phyloP scores from a whole-genome alignment of 2,888 invertebrate genomes.

The Drosophila nr. fundita region DNA sequence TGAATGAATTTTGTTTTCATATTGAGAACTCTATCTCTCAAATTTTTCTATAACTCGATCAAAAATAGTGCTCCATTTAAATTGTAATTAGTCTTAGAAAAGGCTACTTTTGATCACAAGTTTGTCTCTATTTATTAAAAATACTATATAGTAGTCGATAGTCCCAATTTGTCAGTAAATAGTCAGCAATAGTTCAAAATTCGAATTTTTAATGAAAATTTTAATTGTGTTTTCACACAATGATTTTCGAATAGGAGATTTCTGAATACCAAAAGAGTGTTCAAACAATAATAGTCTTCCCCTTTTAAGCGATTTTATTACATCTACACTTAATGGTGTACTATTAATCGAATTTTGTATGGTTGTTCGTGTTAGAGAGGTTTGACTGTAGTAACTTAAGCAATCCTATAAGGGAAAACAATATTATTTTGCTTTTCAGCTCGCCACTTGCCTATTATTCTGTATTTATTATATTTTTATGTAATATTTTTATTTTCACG shows the following conservation, averaged over 20 bases:
- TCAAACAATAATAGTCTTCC: neutral
- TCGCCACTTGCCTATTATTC: slow-evolving; percentile 59
- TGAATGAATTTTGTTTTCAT: neutral
- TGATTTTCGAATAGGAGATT: neutral
- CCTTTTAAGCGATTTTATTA: neutral
- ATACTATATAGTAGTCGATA: neutral
- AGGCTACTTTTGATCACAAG: neutral
- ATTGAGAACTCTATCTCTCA: neutral
- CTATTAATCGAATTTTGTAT: neutral
- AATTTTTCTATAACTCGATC: neutral
- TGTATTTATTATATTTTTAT: slow-evolving; percentile 48
- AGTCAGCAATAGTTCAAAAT: neutral
- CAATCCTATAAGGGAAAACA: slow-evolving; percentile 45
- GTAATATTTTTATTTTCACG: slow-evolving; percentile 30
- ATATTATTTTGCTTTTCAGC: slow-evolving; percentile 58
- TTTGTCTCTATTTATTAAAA: neutral
- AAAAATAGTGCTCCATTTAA: neutral
- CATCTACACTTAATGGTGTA: neutral
- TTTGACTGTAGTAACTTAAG: slow-evolving; percentile 51
- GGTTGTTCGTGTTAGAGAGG: neutral
- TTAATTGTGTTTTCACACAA: neutral
- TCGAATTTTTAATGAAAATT: neutral
- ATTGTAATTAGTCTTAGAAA: neutral
- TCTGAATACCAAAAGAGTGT: neutral
- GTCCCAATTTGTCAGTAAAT: neutral